Base-by-base conservation (phyloP, 2,113 vertebrate genomes). In the Gallinago undulata region DNA sequence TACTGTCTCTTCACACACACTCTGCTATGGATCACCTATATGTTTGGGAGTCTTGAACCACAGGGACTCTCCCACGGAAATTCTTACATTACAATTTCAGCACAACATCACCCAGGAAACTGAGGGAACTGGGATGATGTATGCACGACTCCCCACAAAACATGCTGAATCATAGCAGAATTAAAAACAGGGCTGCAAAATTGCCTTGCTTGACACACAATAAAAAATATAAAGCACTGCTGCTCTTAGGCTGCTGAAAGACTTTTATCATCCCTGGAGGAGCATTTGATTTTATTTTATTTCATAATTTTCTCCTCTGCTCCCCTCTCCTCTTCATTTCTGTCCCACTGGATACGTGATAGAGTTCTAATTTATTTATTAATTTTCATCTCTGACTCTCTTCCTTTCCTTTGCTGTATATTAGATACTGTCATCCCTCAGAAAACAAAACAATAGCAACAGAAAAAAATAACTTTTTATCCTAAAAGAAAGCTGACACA, bases 401-500 rank as follows among this genome's bases (percentile, higher is more conserved):
- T 47, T 64, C 22, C 48, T 70, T 82, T 80, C 41, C 56, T 91
- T 90, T 94, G 39, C 82, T 79, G 15, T 66, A 18, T 59, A 78
- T 90, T 94, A 94, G 89, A 45, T 83, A 74, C 62, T 87, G 80
- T 81, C 95, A 87, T 57, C 16, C 76, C 76, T 92, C 80, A 84
- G 70, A 96, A 94, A 89, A 93, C 35, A 75, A 88, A 94, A 90
- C 62, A 91, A 1, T 13, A 87, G 16, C 21, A 75, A 39, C 12
- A 57, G 13, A 3, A 24, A 14, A 62, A 47, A 9, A 47, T 9
- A 11, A 21, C 67, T 86, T 96, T 96, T 96, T 62, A 72, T 94
- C 77, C 91, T 87, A 81, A 96, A 97, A 96, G 81, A 83, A 94
- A 97, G 59, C 56, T 91, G 94, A 97, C 84, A 90, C 9, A 84